Evolutionary conservation across 2,113 vertebrate species (phyloP), one percentile per base, ranked within the genome.

Genomic region (Paramormyrops kingsleyae): DNA sequence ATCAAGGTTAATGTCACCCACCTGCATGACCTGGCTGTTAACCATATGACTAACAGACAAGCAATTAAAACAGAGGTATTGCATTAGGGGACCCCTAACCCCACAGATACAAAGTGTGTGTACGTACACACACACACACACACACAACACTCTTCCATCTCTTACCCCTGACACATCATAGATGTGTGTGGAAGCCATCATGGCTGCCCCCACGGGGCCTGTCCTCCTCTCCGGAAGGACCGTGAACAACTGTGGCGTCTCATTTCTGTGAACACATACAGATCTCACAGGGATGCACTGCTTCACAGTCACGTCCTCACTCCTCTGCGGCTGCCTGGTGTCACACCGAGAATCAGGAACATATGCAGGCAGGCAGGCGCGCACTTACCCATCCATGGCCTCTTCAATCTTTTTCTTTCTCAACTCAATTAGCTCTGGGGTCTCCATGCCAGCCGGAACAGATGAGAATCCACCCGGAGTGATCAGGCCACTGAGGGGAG

Each of bases 331-430:
- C 13, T 39, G 70, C 70, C 70, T 17, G 27, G 31, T 39, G 31
- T 39, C 35, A 0, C 0, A 12, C 35, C 3, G 27, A 35, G 31
- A 77, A 19, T 4, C 62, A 12, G 27, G 62, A 13, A 31, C 35
- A 19, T 12, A 19, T 4, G 12, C 13, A 1, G 12, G 13, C 88
- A 89, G 27, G 39, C 53, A 80, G 10, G 44, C 4, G 39, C 87
- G 87, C 31, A 2, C 96, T 95, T 83, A 98, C 98, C 98, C 98
- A 1, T 99, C 98, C 97, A 99, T 99, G 10, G 97, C 97, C 92
- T 98, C 98, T 91, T 98, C 98, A 1, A 98, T 99, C 94, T 99
- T 99, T 96, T 99, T 99, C 94, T 99, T 99, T 92, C 98, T 96
- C 92, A 99, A 95, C 92, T 27, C 6, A 3, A 99, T 99, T 91